These are phyloP conservation scores for Drosophila suzukii DNA, from an alignment of 1,140 invertebrate species.

Conservation along the genomic window DNA sequence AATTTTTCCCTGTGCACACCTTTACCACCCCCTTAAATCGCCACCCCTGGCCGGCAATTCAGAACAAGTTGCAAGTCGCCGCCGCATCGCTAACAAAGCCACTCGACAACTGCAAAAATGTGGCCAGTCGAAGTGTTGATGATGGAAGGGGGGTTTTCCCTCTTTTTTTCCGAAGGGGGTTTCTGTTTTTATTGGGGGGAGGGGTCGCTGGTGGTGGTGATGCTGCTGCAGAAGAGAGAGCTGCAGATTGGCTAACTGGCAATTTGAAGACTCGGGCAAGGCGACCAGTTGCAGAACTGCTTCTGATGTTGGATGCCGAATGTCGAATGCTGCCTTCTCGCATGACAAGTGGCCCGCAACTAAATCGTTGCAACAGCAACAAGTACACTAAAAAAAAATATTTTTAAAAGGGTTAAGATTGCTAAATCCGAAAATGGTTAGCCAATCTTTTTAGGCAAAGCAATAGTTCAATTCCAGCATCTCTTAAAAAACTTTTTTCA, in stretches of 20 bases:
- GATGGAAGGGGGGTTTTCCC: constrained; percentile 26
- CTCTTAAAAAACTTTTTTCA: no score
- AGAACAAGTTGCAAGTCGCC: constrained; percentile 69
- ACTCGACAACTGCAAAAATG: constrained; percentile 78
- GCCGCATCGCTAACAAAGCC: constrained; percentile 67
- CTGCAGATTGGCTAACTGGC: constrained; percentile 57
- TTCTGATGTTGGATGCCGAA: constrained; percentile 38
- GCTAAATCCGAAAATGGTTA: no score
- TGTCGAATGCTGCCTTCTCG: constrained; percentile 48
- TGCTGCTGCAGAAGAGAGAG: constrained; percentile 12
- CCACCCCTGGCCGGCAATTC: constrained; percentile 24
- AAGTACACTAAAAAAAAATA: constrained; percentile 7
- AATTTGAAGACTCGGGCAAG: constrained; percentile 61
- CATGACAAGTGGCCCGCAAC: constrained; percentile 68
- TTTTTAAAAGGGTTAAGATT: background rate
- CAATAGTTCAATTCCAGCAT: no score
- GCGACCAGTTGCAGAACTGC: constrained; percentile 46
- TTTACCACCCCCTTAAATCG: constrained; percentile 5
- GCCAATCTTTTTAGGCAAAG: no score
- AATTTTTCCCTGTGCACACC: background rate
- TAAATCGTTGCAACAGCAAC: constrained; percentile 49
- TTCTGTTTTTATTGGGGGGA: constrained; percentile 4
- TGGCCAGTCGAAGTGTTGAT: constrained; percentile 45
- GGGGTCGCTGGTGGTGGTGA: background rate
- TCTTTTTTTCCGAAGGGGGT: constrained; percentile 19